These are phyloP conservation scores for Parazoanthus atlanticus DNA, from an alignment of 92 coral and sea anemone species.

Conservation along the genomic window DNA sequence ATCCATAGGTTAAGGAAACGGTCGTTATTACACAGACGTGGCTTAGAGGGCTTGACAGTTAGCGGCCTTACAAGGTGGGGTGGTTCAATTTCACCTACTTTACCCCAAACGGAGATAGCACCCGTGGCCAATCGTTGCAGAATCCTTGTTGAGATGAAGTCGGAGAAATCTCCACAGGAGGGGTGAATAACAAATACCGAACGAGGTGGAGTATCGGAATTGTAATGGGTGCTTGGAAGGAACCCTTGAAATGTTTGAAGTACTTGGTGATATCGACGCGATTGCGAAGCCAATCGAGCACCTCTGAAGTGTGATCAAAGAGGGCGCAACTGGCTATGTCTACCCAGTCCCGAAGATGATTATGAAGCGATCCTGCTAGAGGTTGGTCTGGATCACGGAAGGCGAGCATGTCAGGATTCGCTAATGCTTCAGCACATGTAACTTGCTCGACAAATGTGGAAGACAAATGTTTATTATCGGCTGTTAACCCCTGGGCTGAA, in stretches of 20 bases:
- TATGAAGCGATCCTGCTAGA: not conserved
- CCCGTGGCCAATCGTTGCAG: slow-evolving; percentile 6
- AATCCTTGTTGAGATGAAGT: not conserved
- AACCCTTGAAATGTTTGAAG: slow-evolving; percentile 7
- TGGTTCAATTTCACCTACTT: not conserved
- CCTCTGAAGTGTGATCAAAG: no score
- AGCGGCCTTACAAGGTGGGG: slow-evolving; percentile 40
- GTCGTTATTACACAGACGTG: slow-evolving; percentile 40
- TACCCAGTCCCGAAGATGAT: not conserved
- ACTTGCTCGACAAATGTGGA: no score
- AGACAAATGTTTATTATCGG: not conserved
- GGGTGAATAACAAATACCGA: not conserved
- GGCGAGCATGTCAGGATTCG: not conserved
- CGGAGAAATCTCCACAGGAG: not conserved
- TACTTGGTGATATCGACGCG: no score
- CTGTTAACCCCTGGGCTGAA: not conserved
- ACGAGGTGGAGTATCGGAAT: not conserved
- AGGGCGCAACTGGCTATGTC: not conserved
- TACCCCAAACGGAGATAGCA: slow-evolving; percentile 36
- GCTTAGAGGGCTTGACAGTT: slow-evolving; percentile 35
- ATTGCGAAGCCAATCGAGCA: no score
- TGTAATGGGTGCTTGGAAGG: not conserved
- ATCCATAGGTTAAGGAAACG: slow-evolving; percentile 33
- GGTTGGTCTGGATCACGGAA: not conserved
- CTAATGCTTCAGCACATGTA: not conserved